Base-by-base conservation (phyloP, 1,140 invertebrate species). In the Hesperophylax magnus region DNA sequence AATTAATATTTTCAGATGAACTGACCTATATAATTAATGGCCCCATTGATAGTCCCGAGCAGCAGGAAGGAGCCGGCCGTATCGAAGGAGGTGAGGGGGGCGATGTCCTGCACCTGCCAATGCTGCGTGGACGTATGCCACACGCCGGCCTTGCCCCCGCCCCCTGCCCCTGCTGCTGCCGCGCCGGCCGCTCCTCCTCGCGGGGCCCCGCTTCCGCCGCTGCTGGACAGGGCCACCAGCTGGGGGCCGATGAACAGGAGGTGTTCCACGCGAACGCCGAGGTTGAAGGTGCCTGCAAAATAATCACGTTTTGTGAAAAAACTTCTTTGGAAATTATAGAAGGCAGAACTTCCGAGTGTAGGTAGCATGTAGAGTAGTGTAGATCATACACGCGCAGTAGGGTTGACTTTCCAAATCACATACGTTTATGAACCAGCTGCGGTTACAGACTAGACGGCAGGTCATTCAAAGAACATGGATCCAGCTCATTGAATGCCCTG, bases 51-150 rank as follows among this genome's bases (percentile, higher is more conserved):
- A 85, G 98, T 98, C 3, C 98, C 98, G 0, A 99, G 91, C 8
- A 99, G 88, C 17, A 99, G 90, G 88, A 99, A 98, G 0, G 97
- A 98, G 0, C 98, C 98, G 63, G 98, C 98, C 1, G 97, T 98
- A 87, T 99, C 98, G 88, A 98, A 98, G 2, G 97, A 98, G 17
- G 97, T 94, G 47, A 99, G 97, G 2, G 97, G 95, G 53, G 97
- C 94, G 27, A 99, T 95, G 90, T 99, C 97, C 89, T 98, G 97
- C 61, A 97, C 97, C 91, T 98, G 95, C 97, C 98, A 99, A 88
- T 99, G 97, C 85, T 98, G 97, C 0, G 97, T 98, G 94, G 98
- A 98, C 0, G 97, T 96, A 90, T 99, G 98, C 98, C 98, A 99
- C 18, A 99, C 98, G 8, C 98, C 98, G 80, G 99, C 97, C 91